phyloP scores from a whole-genome alignment of 37 sponge, comb jelly and placozoan genomes.

The Beroe forskalii region DNA sequence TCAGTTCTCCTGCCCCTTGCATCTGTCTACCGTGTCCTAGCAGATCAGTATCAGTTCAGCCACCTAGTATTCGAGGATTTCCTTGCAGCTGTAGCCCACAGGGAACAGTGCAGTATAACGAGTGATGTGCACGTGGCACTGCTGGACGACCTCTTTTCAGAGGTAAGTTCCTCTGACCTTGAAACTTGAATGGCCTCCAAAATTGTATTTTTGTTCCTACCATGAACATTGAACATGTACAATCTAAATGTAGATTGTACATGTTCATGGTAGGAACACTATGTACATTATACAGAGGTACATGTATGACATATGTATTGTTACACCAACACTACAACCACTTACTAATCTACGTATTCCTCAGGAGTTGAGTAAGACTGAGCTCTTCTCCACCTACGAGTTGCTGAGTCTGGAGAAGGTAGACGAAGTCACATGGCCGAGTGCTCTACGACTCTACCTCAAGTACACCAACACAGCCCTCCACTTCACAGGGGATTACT shows the following conservation, averaged over 20 bases:
- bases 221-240: too few relatives aligned
- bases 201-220: too few relatives aligned
- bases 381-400: constrained; percentile 1
- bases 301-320: too few relatives aligned
- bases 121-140: constrained; percentile 46
- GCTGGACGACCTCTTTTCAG: background rate
- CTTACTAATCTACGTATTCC: too few relatives aligned
- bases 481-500: constrained; percentile 39
- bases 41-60: background rate
- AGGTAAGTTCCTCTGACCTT: too few relatives aligned
- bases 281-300: too few relatives aligned
- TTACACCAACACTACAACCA: too few relatives aligned
- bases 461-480: background rate
- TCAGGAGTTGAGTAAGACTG: background rate
- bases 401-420: constrained; percentile 9
- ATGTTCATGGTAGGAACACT: too few relatives aligned
- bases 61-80: constrained; percentile 26
- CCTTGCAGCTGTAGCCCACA: background rate
- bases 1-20: background rate
- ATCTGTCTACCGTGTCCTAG: constrained; percentile 23
- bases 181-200: too few relatives aligned
- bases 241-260: too few relatives aligned
- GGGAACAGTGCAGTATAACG: constrained; percentile 4
- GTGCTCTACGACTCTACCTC: constrained; percentile 14
- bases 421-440: constrained; percentile 46